Conservation (phyloP, 2,888 invertebrate genomes). For the Sesamia inferens region DNA sequence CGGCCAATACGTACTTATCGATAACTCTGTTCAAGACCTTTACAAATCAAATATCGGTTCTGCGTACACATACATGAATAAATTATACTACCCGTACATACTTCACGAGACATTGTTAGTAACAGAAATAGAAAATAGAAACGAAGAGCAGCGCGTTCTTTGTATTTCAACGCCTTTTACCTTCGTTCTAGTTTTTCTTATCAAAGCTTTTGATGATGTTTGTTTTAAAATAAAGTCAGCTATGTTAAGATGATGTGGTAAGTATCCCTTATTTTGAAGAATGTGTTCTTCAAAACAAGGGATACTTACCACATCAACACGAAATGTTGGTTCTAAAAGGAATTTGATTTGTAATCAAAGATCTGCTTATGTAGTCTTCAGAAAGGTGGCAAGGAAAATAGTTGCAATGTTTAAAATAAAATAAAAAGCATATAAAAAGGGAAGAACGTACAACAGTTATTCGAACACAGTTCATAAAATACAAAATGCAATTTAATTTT, state of each 20-base stretch:
- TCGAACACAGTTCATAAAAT: too few relatives aligned
- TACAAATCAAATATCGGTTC: slow-evolving; percentile 23
- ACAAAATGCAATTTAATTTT: too few relatives aligned
- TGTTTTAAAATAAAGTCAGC: neutral
- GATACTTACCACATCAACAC: too few relatives aligned
- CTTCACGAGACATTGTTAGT: slow-evolving; percentile 32
- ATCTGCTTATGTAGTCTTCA: neutral
- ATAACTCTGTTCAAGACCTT: slow-evolving; percentile 4
- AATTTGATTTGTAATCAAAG: neutral
- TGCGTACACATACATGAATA: slow-evolving; percentile 18
- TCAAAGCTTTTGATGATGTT: neutral
- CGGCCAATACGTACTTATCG: neutral
- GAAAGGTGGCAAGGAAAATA: neutral
- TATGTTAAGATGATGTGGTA: neutral
- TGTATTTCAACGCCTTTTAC: neutral
- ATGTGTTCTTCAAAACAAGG: too few relatives aligned
- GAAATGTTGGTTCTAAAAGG: neutral
- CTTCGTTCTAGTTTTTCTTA: neutral
- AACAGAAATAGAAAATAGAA: slow-evolving; percentile 36
- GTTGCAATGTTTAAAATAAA: neutral
- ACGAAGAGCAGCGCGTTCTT: neutral
- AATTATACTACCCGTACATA: slow-evolving; percentile 26
- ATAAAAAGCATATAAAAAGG: too few relatives aligned
- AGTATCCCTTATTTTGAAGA: neutral
- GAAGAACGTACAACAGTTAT: too few relatives aligned